Evolutionary conservation across 2,888 invertebrate species (phyloP), one percentile per base, ranked within the genome.

Genomic region (Agrochola litura): DNA sequence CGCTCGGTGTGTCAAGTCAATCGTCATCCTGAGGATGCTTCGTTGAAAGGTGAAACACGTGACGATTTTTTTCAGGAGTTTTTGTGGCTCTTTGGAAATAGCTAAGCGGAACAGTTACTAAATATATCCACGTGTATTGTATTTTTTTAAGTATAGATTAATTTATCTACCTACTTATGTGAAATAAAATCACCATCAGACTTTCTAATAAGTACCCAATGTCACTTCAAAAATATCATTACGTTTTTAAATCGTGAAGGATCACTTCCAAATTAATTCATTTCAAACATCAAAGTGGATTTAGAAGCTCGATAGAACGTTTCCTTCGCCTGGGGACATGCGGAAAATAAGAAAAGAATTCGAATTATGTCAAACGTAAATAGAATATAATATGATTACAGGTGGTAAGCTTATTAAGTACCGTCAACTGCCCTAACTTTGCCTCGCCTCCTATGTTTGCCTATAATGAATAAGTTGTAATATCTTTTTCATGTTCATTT

Each of bases 241-340:
- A 61, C 84, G 85, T 82, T 91, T 89, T 87, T 22, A 56, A 41
- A n/a, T 64, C 14, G 19, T 14, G 30, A 86, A 88, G 88, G 85
- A 89, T 90, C 81, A 73, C 76, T 77, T 68, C 77, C 76, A 90
- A 89, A 80, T 90, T 92, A 91, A 92, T 92, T 92, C 89, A 89
- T 90, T 92, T 89, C 82, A 79, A 81, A 90, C 88, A 72, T 64
- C 72, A 92, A 92, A 93, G 89, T 75, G 73, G 60, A 79, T 76
- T 77, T 43, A 66, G 22, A 58, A 41, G 71, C 30, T 68, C 37
- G 52, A 37, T 67, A 43, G 63, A 71, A 69, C 25, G 52, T 75
- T 77, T 65, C 73, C 65, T 67, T 74, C 54, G 69, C 83, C 69
- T 9, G 25, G 56, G 76, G 83, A 58, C 43, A 61, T 30, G 65